A percentile compares a stretch with the other conserved stretches of the same genome.
Evolutionary conservation across 2,888 invertebrate genomes (phyloP).

Genomic region (Mantis religiosa): DNA sequence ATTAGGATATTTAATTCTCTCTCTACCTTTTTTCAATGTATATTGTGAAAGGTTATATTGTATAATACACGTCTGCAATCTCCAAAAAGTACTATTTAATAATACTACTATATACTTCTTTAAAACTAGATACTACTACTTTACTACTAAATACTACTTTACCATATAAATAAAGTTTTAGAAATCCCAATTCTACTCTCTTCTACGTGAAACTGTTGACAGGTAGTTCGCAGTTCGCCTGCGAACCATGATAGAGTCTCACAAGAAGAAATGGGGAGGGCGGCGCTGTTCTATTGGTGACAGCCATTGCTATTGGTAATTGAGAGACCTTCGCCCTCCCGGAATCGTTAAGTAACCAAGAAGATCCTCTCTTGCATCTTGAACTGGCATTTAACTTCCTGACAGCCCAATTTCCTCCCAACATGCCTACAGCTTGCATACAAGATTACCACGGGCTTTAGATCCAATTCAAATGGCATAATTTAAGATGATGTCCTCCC

Average conservation of each 20-base stretch:
- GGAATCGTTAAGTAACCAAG: background rate
- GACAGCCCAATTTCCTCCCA: conserved; percentile 12
- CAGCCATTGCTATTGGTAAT: background rate
- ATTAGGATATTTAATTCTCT: no score
- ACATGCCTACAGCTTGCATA: conserved; percentile 4
- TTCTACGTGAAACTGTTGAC: background rate
- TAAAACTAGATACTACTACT: no score
- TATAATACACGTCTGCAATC: no score
- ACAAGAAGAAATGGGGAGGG: background rate
- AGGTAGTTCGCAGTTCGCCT: background rate
- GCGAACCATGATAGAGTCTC: background rate
- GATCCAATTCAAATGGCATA: conserved; percentile 10
- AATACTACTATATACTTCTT: no score
- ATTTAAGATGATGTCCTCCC: conserved; percentile 7
- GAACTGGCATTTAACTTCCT: conserved; percentile 3
- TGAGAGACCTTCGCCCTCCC: background rate
- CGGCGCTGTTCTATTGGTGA: background rate
- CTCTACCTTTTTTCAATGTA: no score
- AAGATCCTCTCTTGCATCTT: background rate
- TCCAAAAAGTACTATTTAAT: no score
- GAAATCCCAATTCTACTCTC: no score
- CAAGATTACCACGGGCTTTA: background rate
- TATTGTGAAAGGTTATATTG: no score
- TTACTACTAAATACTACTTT: no score
- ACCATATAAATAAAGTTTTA: no score